phyloP scores from a whole-genome alignment of 2,888 invertebrate species.

The Timandra comae region DNA sequence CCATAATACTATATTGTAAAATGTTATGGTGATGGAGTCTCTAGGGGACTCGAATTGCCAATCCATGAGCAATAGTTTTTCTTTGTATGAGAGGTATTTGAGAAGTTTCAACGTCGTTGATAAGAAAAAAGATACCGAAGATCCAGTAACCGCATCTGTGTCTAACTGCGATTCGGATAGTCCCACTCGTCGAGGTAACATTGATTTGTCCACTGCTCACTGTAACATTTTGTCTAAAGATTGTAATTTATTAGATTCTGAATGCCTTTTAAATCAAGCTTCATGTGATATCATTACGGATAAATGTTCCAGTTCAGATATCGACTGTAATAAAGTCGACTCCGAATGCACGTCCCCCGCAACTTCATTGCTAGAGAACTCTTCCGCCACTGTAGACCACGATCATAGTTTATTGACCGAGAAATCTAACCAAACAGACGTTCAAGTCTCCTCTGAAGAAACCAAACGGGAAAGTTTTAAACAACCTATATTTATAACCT shows the following conservation, averaged over 20 bases:
- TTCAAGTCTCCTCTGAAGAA: slow-evolving; percentile 55
- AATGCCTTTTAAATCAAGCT: slow-evolving; percentile 20
- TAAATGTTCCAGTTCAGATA: slow-evolving; percentile 40
- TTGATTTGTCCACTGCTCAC: slow-evolving; percentile 49
- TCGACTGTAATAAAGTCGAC: slow-evolving; percentile 43
- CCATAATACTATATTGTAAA: slow-evolving; percentile 18
- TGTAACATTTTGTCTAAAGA: slow-evolving; percentile 35
- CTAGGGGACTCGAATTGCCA: slow-evolving; percentile 66
- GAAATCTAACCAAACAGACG: slow-evolving; percentile 49
- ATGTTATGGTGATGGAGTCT: slow-evolving; percentile 67
- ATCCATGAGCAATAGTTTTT: slow-evolving; percentile 67
- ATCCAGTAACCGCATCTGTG: slow-evolving; percentile 30
- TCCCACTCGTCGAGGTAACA: slow-evolving; percentile 50
- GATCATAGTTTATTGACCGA: slow-evolving; percentile 41
- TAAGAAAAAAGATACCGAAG: slow-evolving; percentile 34
- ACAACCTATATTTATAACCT: slow-evolving; percentile 60
- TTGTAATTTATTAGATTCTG: slow-evolving; percentile 27
- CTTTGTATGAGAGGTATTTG: slow-evolving; percentile 65
- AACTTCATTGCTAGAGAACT: slow-evolving; percentile 44
- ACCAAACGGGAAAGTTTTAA: slow-evolving; percentile 47
- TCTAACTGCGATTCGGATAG: slow-evolving; percentile 40
- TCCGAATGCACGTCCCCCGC: slow-evolving; percentile 46
- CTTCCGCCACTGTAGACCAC: slow-evolving; percentile 46
- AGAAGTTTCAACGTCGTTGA: slow-evolving; percentile 65
- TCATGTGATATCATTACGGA: slow-evolving; percentile 34